Evolutionary conservation across 2,113 vertebrate genomes (phyloP).

Genomic region (Caloenas nicobarica): DNA sequence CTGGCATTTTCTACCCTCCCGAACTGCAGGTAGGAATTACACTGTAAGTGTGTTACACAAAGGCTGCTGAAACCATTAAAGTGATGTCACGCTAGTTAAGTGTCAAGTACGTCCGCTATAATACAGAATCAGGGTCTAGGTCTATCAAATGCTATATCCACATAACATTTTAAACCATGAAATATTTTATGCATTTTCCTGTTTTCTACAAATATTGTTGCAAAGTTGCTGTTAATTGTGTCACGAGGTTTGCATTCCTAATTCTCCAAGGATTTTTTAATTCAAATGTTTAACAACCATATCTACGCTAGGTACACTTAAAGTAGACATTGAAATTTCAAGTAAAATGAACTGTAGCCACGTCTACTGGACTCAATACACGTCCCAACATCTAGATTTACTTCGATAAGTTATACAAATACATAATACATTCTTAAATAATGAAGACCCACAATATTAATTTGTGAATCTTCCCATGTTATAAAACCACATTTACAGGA

Average conservation of each 20-base stretch:
- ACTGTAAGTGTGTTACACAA: constrained; percentile 39
- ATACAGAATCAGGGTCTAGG: constrained; percentile 68
- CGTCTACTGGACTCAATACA: constrained; percentile 75
- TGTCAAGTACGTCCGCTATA: constrained; percentile 56
- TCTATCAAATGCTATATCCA: constrained; percentile 69
- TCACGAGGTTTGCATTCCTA: constrained; percentile 61
- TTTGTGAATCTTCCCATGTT: constrained; percentile 73
- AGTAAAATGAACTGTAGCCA: constrained; percentile 82
- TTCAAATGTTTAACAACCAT: constrained; percentile 59
- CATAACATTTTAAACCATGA: constrained; percentile 66
- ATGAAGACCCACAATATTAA: constrained; percentile 78
- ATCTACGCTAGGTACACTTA: constrained; percentile 74
- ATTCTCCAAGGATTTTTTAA: constrained; percentile 56
- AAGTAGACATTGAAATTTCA: constrained; percentile 81
- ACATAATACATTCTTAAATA: constrained; percentile 87
- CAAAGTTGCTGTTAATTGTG: constrained; percentile 59
- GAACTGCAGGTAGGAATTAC: constrained; percentile 1
- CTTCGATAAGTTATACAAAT: constrained; percentile 81
- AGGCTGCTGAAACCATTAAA: constrained; percentile 59
- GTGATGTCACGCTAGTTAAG: constrained; percentile 13
- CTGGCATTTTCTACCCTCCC: background rate
- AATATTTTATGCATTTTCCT: constrained; percentile 39
- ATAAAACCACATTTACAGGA: constrained; percentile 70
- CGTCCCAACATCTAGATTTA: constrained; percentile 75
- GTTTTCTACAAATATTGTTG: constrained; percentile 59